Base-by-base conservation (phyloP, 2,888 invertebrate genomes). In the Synergus japonicus region DNA sequence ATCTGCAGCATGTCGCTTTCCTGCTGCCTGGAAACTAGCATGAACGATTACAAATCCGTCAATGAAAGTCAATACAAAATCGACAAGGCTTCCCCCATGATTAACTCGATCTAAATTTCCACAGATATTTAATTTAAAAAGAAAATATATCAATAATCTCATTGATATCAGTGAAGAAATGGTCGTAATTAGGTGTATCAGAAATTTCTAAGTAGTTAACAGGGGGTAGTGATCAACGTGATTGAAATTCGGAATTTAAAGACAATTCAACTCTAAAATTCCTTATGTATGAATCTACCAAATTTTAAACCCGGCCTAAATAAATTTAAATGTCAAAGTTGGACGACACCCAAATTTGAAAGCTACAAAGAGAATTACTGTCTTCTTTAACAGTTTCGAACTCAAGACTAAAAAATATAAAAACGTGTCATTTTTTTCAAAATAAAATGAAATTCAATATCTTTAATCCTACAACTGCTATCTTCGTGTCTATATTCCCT, bases 1-100 rank as follows among this genome's bases (percentile, higher is more conserved):
- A 91, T 86, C 85, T 85, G 86, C 87, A 84, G 77, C 83, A 82
- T 80, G 79, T 83, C 83, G 81, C 76, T 82, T 79, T 78, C 76
- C 65, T 79, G 77, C 80, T 78, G 78, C 77, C 82, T 73, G 73
- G 54, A 73, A 73, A 73, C 73, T 73, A 54, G 49, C n/a, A 49
- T 54, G 73, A 18, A n/a, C 73, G 54, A n/a, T 54, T 54, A 12
- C 73, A 69, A 73, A 54, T 73, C 29, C 73, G 49, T 73, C 29
- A 7, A 37, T 4, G 12, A n/a, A 49, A 73, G 54, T 37, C 3
- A 29, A 8, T 15, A 37, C 15, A 73, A 49, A 73, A 73, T 37
- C 13, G 5, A 46, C 22, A 13, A 5, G 44, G 12, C 46, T 12
- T 12, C 10, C 12, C 22, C 37, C 10, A 43, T 22, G n/a, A 69